phyloP scores from a whole-genome alignment of 2,113 vertebrate genomes.

The Pseudorectes ferrugineus region DNA sequence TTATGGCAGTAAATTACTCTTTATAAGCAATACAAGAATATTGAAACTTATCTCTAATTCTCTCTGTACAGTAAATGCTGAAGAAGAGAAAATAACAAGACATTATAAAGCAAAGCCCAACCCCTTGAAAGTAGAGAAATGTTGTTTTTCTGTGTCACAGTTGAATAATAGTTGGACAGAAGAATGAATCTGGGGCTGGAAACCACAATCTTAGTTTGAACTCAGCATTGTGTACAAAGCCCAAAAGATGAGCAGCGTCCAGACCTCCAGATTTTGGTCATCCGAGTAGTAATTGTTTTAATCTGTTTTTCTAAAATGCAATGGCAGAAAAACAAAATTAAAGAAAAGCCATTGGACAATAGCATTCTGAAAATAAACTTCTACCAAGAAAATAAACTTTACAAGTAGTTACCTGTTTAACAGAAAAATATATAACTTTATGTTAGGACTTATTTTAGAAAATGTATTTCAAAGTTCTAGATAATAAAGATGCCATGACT shows the following conservation, averaged over 20 bases:
- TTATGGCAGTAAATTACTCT: conserved; percentile 1
- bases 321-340: background rate
- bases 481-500: background rate
- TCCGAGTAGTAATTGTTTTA: conserved; percentile 28
- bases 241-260: conserved; percentile 16
- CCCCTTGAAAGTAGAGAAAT: background rate
- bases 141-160: conserved; percentile 31
- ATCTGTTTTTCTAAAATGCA: conserved; percentile 11
- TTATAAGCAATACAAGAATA: background rate
- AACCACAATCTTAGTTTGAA: conserved; percentile 40
- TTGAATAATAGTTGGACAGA: conserved; percentile 49
- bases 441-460: background rate
- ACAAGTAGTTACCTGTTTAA: background rate
- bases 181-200: conserved; percentile 40
- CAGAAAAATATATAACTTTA: background rate
- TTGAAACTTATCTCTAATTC: background rate
- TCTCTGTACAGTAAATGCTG: background rate
- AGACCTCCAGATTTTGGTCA: conserved; percentile 17
- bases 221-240: conserved; percentile 16
- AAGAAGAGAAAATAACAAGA: background rate
- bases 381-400: background rate
- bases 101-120: background rate
- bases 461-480: background rate
- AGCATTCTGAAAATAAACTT: background rate
- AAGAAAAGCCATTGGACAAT: background rate